Conservation (phyloP, 2,797 vertebrate genomes). For the Anomalospiza imberbis region DNA sequence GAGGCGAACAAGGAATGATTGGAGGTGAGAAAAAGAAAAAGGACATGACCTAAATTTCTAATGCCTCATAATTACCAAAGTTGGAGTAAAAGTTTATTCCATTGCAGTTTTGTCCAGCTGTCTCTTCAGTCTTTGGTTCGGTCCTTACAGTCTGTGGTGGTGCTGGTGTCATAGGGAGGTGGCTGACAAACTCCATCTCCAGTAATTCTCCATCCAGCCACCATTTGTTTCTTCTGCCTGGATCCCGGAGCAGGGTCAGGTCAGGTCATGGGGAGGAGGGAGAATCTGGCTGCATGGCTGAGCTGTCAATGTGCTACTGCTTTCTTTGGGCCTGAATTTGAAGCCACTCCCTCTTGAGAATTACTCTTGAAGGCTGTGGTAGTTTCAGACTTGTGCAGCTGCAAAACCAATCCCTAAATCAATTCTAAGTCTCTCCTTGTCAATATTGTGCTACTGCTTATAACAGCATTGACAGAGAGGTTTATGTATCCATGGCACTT, state of each 20-base stretch:
- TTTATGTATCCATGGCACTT: background rate
- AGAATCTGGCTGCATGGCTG: background rate
- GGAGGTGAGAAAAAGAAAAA: background rate
- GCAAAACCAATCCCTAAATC: background rate
- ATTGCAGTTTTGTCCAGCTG: background rate
- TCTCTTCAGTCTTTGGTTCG: background rate
- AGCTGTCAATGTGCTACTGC: background rate
- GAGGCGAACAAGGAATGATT: background rate
- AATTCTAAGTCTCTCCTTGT: background rate
- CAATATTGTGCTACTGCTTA: background rate
- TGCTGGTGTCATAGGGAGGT: background rate
- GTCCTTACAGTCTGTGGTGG: background rate
- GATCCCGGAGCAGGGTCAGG: background rate
- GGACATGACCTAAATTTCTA: background rate
- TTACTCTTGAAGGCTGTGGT: background rate
- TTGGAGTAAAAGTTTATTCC: background rate
- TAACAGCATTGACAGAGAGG: background rate
- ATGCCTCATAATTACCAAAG: background rate
- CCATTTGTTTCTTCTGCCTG: background rate
- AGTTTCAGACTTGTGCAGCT: conserved; percentile 24
- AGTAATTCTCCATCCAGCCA: background rate
- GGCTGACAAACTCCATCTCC: background rate
- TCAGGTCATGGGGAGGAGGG: background rate
- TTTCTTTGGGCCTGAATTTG: conserved; percentile 45
- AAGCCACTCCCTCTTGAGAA: conserved; percentile 29